These are phyloP conservation scores for Dicrurus megarhynchus DNA, from an alignment of 2,113 vertebrate genomes.

Conservation along the genomic window DNA sequence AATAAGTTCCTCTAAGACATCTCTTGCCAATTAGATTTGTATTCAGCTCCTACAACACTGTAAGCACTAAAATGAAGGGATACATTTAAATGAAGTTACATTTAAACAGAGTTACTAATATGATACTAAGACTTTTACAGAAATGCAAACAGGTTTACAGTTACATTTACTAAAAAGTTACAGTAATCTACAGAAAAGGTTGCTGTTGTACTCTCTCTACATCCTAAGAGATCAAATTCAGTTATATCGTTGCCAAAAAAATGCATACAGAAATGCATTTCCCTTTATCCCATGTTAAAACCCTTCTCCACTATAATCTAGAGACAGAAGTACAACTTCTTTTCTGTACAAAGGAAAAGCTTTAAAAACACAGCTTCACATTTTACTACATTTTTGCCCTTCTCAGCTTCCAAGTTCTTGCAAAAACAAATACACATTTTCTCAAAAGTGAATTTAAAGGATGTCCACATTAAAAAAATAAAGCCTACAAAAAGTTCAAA, in stretches of 20 bases:
- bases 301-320: constrained; percentile 20
- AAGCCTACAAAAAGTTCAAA: constrained; percentile 84
- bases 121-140: constrained; percentile 64
- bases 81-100: constrained; percentile 57
- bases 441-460: constrained; percentile 77
- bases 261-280: constrained; percentile 52
- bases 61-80: constrained; percentile 59
- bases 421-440: constrained; percentile 78
- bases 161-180: constrained; percentile 71
- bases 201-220: constrained; percentile 36
- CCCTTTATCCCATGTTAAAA: constrained; percentile 39
- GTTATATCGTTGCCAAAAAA: constrained; percentile 39
- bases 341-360: constrained; percentile 72
- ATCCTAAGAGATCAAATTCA: constrained; percentile 20
- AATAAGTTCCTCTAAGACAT: constrained; percentile 61
- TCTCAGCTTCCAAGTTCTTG: constrained; percentile 74
- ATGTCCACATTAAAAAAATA: constrained; percentile 87
- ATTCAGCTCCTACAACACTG: constrained; percentile 49
- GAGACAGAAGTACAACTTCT: constrained; percentile 61
- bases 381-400: constrained; percentile 76
- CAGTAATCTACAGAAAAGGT: constrained; percentile 72
- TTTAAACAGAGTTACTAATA: constrained; percentile 55
- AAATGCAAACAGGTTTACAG: constrained; percentile 65
- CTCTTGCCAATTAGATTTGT: constrained; percentile 50
- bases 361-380: constrained; percentile 79